Evolutionary conservation across 2,888 invertebrate genomes (phyloP), one percentile per base, ranked within the genome.

Genomic region (Minunthozetes semirufus): DNA sequence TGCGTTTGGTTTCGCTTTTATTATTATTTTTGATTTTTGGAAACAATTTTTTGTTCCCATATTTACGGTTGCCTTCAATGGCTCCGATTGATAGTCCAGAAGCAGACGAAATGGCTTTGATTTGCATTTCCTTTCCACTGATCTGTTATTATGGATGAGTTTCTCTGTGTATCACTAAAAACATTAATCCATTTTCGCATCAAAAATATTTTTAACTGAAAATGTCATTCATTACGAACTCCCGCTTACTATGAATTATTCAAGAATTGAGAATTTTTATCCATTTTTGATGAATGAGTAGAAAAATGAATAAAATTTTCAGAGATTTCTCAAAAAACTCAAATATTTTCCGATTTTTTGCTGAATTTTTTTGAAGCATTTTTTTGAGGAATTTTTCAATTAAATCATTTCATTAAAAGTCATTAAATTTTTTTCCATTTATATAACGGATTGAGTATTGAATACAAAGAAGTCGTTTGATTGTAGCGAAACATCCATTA

Each of bases 131-230:
- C n/a, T 61, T 42, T 17, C 50, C 1, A 19, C 19, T 50, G 1
- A 5, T 59, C 61, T 61, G 29, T 29, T 29, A 61, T 29, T 29
- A 61, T 61, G 33, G 33, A 61, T 61, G 33, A n/a, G 29, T 33
- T 61, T 15, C 6, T 19, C 6, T 53, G 22, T 53, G 22, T 61
- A 6, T 4, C 29, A 4, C n/a, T 33, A 61, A 50, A 25, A 25
- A 4, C n/a, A 29, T 61, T 61, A 61, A 61, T 61, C 61, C 33
- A 61, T 61, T 61, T 61, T 29, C 17, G 29, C 27, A 27, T 61
- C 6, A 13, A 61, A 15, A 33, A 33, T 61, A 61, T 33, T n/a
- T 61, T 61, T 29, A 22, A 61, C 29, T 29, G 3, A 27, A 22
- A 2, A 15, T 61, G 29, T 15, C 61, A 61, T 29, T 61, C 33